Percentiles rank a stretch among this genome's conserved stretches.
Evolutionary conservation across 2,113 vertebrate species (phyloP).

Genomic region (Choloepus hoffmanni): DNA sequence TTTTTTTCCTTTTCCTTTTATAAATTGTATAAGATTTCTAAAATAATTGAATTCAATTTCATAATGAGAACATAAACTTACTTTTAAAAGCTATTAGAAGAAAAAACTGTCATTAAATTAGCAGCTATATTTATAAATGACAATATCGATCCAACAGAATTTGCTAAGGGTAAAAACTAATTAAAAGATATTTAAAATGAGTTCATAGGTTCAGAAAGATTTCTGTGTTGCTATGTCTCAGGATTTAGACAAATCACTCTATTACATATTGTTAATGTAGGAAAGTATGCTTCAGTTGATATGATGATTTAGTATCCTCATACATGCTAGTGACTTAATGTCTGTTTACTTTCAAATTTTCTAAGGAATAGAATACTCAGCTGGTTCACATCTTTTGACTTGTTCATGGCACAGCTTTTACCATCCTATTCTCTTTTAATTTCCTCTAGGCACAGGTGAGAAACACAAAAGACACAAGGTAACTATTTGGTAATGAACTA

Average conservation of each 20-base stretch:
- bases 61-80: neutral
- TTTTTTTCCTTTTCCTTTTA: conserved; percentile 28
- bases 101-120: conserved; percentile 35
- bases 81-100: conserved; percentile 7
- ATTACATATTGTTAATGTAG: neutral
- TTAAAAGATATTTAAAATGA: conserved; percentile 46
- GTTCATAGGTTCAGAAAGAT: conserved; percentile 16
- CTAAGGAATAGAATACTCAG: neutral
- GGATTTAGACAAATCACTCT: conserved; percentile 13
- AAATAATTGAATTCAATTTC: conserved; percentile 54
- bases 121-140: conserved; percentile 12
- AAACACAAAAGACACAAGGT: conserved; percentile 13
- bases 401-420: neutral
- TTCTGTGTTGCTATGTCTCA: neutral
- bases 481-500: neutral
- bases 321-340: neutral
- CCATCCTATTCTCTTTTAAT: neutral
- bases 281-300: neutral
- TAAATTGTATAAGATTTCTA: conserved; percentile 14
- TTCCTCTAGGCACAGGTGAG: conserved; percentile 17
- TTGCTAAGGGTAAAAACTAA: conserved; percentile 43
- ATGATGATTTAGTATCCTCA: neutral
- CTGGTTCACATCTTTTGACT: neutral
- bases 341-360: neutral
- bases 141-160: neutral